Base-by-base conservation (phyloP, 2,888 invertebrate genomes). In the Athetis lepigone region DNA sequence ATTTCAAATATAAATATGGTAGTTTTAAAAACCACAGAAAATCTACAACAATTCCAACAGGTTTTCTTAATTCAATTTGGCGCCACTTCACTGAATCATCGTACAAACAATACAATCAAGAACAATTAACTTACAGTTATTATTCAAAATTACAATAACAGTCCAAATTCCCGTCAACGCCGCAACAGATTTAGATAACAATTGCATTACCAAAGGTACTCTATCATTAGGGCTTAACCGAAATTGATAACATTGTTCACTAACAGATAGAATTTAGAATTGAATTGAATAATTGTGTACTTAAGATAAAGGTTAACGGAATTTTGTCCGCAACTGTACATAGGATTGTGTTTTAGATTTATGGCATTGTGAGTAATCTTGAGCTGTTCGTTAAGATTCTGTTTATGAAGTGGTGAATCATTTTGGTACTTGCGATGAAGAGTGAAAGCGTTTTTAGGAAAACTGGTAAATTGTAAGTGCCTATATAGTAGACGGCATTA, bases 241-340 rank as follows among this genome's bases (percentile, higher is more conserved):
- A 70, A 71, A 65, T 61, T 77, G 82, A 80, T 80, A 80, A 82
- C 73, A 80, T 82, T 80, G 81, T 77, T 43, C 46, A 0, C n/a
- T 40, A 65, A 70, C 54, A 65, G 64, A 72, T 72, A 66, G 58
- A 60, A 75, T 68, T 67, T 69, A 64, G 69, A 79, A 61, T 68
- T n/a, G 61, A 75, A 78, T 80, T 73, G 78, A 75, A 82, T 75
- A 75, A 69, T 73, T 72, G 56, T 71, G 70, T 77, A 69, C 60
- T 56, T 70, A 19, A 76, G 82, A 81, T 79, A 76, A 61, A 7
- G 40, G 42, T 2, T 57, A 78, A 66, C 65, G 63, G 78, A 27
- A 19, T 64, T 63, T 77, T 56, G 64, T 45, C 21, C 1, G n/a
- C 21, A 37, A 63, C 33, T 62, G 62, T 63, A 63, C 65, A 23